Base-by-base conservation (phyloP, 2,113 vertebrate genomes). In the Condylura cristata region DNA sequence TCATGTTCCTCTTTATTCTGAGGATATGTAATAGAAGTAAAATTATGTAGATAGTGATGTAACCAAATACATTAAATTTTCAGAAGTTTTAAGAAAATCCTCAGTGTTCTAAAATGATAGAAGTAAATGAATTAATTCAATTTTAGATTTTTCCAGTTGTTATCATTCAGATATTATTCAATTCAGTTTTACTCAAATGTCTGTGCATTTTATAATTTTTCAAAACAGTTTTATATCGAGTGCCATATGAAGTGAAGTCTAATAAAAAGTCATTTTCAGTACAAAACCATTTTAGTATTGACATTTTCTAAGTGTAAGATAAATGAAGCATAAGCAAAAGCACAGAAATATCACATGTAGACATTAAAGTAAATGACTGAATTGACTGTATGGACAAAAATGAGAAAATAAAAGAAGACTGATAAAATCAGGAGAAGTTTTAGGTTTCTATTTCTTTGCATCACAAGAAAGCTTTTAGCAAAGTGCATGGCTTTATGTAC, bases 391-490 rank as follows among this genome's bases (percentile, higher is more conserved):
- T 65, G 65, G 39, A 7, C 30, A 97, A 96, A 86, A 86, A 60
- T 44, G 2, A 8, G 65, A 53, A 74, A 79, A 53, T 2, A 14
- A 12, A 95, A 39, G 10, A 90, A 88, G 70, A 11, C 30, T 44
- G 18, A 9, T 86, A 18, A 93, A 85, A 94, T 93, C 18, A 84
- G 76, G 1, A 79, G 74, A 96, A 94, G 28, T 41, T 75, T 39
- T 32, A 90, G 2, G 71, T 95, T 88, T 60, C 78, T 83, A 63
- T 90, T 93, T 84, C 0, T 93, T 85, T 86, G 70, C 82, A 89
- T 89, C 46, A 70, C 81, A 92, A 90, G 9, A 85, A 89, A 71
- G 81, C 20, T 74, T 96, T 96, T 86, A 72, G 56, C 39, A 88
- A 93, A 91, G 17, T 56, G 4, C n/a, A 16, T 48, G 13, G 1